phyloP scores from a whole-genome alignment of 2,888 invertebrate species.

The Epsilonema sp. region DNA sequence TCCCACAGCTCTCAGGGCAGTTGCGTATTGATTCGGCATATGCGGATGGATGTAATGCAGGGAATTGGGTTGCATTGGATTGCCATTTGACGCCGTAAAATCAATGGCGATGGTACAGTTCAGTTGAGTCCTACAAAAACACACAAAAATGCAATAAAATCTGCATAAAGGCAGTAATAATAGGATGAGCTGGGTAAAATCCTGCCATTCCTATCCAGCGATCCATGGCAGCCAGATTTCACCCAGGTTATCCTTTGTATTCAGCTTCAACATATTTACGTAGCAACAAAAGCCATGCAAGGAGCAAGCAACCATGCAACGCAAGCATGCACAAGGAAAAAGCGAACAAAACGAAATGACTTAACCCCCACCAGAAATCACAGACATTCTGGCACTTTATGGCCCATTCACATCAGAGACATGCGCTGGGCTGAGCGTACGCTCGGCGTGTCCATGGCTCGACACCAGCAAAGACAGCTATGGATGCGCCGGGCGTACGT shows the following conservation, averaged over 20 bases:
- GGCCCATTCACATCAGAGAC: no score
- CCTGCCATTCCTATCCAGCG: no score
- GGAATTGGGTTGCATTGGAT: constrained; percentile 22
- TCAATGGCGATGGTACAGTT: constrained; percentile 32
- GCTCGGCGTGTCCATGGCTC: no score
- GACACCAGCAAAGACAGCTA: no score
- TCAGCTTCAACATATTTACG: no score
- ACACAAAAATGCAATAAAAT: not conserved
- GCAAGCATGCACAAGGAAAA: not conserved
- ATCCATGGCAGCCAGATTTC: no score
- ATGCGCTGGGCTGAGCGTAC: no score
- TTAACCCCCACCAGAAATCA: no score
- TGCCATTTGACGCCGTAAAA: constrained; percentile 33
- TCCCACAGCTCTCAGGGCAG: constrained; percentile 33
- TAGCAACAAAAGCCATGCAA: no score
- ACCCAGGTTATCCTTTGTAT: no score
- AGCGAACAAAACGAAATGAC: constrained; percentile 9
- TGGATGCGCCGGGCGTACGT: no score
- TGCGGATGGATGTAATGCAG: constrained; percentile 30
- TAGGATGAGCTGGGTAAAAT: not conserved
- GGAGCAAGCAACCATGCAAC: not conserved
- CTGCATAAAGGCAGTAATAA: not conserved
- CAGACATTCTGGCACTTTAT: no score
- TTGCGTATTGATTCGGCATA: constrained; percentile 32
- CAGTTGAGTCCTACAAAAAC: constrained; percentile 30